phyloP scores from a whole-genome alignment of 1,140 invertebrate genomes.

The Laupala kohalensis region DNA sequence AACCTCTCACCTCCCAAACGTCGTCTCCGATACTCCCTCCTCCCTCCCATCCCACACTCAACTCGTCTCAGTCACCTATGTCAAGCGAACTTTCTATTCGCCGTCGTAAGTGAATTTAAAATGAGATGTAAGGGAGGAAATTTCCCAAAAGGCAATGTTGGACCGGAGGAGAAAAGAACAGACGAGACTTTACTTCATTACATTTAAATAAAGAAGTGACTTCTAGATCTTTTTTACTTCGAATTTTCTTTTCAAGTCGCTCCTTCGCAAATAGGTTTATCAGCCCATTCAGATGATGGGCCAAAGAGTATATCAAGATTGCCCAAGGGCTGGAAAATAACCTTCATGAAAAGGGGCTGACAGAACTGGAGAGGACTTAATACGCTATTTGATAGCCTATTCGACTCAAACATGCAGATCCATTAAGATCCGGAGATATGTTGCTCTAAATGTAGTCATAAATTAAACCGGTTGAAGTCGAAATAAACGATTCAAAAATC shows the following conservation, averaged over 20 bases:
- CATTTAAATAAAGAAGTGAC: conserved; percentile 14
- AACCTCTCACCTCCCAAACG: not conserved
- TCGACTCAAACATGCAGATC: not conserved
- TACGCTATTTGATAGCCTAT: not conserved
- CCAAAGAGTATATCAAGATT: not conserved
- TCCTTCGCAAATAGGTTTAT: not conserved
- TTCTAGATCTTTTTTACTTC: not conserved
- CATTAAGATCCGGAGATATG: not conserved
- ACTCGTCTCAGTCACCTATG: not conserved
- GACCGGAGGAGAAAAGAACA: conserved; percentile 2
- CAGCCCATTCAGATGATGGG: not conserved
- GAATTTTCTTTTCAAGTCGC: not conserved
- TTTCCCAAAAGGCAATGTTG: conserved; percentile 14
- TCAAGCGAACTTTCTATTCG: conserved; percentile 7
- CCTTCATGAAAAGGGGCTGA: not conserved
- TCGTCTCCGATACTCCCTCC: not conserved
- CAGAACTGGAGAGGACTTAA: not conserved
- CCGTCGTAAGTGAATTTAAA: conserved; percentile 13
- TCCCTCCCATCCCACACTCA: not conserved
- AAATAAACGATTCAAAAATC: not conserved
- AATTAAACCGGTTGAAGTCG: not conserved
- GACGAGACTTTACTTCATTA: conserved; percentile 15
- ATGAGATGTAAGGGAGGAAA: conserved; percentile 12
- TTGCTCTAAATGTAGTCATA: not conserved
- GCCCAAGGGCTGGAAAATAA: not conserved